Evolutionary conservation across 1,140 invertebrate species (phyloP).

Genomic region (Leptinotarsa lineolata): DNA sequence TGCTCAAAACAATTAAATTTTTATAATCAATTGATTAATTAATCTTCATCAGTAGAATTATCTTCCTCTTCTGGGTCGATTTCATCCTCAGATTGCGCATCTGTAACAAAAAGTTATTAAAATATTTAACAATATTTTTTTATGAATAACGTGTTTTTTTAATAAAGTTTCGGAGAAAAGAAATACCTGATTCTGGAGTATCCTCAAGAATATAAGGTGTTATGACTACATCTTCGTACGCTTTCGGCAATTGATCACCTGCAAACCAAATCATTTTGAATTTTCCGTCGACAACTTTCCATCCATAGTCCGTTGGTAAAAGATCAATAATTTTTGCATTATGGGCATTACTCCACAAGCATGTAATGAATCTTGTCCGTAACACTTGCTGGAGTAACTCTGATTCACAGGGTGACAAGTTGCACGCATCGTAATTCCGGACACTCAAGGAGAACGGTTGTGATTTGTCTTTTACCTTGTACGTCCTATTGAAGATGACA

Average conservation of each 20-base stretch:
- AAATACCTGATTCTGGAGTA: conserved; percentile 16
- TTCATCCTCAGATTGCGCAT: conserved; percentile 25
- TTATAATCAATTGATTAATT: too few relatives aligned
- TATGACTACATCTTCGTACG: conserved; percentile 44
- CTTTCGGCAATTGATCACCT: conserved; percentile 47
- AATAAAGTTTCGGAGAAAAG: conserved; percentile 18
- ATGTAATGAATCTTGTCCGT: conserved; percentile 43
- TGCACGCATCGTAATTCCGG: conserved; percentile 35
- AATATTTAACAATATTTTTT: conserved; percentile 25
- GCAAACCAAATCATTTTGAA: conserved; percentile 47
- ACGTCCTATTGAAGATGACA: conserved; percentile 35
- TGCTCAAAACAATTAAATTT: too few relatives aligned
- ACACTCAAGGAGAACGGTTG: conserved; percentile 27
- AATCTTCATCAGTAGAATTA: conserved; percentile 5
- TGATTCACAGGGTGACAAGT: conserved; percentile 44
- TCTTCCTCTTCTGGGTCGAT: conserved; percentile 19
- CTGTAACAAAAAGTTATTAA: conserved; percentile 26
- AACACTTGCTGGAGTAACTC: conserved; percentile 44
- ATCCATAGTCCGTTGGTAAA: conserved; percentile 38
- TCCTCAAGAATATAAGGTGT: conserved; percentile 27
- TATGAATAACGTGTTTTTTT: conserved; percentile 16
- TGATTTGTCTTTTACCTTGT: conserved; percentile 23
- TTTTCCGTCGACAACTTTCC: conserved; percentile 45
- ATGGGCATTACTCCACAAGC: conserved; percentile 19
- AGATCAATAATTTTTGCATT: conserved; percentile 24